phyloP scores from a whole-genome alignment of 2,888 invertebrate species.

The Dicranocentrus wangi region DNA sequence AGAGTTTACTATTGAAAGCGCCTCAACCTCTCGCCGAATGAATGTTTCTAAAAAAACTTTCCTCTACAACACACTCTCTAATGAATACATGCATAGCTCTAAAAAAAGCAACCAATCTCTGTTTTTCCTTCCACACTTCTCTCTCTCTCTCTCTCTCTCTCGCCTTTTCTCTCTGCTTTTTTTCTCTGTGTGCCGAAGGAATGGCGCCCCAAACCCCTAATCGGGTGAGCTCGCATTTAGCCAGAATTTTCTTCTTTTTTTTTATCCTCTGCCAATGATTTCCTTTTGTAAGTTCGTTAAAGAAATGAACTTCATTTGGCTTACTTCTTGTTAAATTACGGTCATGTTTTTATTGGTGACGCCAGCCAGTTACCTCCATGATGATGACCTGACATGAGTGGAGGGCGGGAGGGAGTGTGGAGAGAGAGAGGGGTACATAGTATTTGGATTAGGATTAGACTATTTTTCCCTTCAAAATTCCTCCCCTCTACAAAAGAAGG shows the following conservation, averaged over 20 bases:
- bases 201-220: constrained; percentile 36
- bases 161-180: constrained; percentile 22
- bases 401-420: no score
- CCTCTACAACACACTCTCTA: constrained; percentile 58
- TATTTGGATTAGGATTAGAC: no score
- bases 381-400: no score
- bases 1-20: constrained; percentile 61
- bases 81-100: constrained; percentile 61
- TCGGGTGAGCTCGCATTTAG: constrained; percentile 11
- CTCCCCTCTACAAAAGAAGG: neutral
- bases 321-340: constrained; percentile 58
- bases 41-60: constrained; percentile 63
- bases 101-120: no score
- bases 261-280: constrained; percentile 5
- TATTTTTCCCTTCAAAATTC: neutral
- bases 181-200: constrained; percentile 23
- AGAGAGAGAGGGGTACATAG: no score
- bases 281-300: constrained; percentile 58
- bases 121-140: constrained; percentile 25
- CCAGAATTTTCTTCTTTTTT: constrained; percentile 20
- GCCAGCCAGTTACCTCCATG: no score
- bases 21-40: constrained; percentile 57
- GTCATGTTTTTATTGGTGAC: constrained; percentile 52
- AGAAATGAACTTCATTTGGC: constrained; percentile 50
- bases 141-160: constrained; percentile 29